phyloP scores from a whole-genome alignment of 2,888 invertebrate genomes.

The Ceraclea dissimilis region DNA sequence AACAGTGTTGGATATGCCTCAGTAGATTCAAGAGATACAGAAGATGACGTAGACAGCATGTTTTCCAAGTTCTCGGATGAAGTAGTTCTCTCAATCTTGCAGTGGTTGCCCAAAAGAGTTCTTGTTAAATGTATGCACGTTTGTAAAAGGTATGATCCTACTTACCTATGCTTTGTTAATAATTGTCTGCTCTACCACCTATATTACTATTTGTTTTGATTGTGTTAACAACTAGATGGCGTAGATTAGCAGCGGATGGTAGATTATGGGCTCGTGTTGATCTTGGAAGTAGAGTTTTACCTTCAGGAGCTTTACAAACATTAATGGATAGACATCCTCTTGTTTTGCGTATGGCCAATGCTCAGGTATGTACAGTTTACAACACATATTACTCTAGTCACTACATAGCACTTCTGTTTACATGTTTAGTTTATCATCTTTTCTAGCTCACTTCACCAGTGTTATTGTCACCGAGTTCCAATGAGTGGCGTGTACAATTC shows the following conservation, averaged over 20 bases:
- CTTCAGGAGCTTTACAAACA: conserved; percentile 61
- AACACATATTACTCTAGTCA: too few species aligned
- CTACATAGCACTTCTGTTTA: too few species aligned
- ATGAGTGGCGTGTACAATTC: conserved; percentile 61
- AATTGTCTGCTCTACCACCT: background rate
- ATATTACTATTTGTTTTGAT: too few species aligned
- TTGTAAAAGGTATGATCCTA: conserved; percentile 57
- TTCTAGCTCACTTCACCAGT: conserved; percentile 7
- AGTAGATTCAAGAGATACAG: background rate
- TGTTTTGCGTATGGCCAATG: conserved; percentile 69
- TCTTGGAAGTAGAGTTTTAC: conserved; percentile 61
- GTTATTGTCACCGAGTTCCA: background rate
- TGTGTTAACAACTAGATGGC: conserved; percentile 50
- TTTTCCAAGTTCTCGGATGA: conserved; percentile 78
- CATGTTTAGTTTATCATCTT: background rate
- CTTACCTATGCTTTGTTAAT: too few species aligned
- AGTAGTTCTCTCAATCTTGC: conserved; percentile 72
- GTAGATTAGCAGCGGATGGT: conserved; percentile 72
- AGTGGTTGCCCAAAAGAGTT: conserved; percentile 72
- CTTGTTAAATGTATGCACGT: conserved; percentile 65
- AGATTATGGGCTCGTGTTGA: conserved; percentile 81
- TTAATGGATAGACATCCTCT: conserved; percentile 71
- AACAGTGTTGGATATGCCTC: too few species aligned
- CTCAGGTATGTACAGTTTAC: conserved; percentile 56
- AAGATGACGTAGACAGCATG: conserved; percentile 41